These are phyloP conservation scores for Camponotus floridanus DNA, from an alignment of 1,140 invertebrate species.

Conservation along the genomic window DNA sequence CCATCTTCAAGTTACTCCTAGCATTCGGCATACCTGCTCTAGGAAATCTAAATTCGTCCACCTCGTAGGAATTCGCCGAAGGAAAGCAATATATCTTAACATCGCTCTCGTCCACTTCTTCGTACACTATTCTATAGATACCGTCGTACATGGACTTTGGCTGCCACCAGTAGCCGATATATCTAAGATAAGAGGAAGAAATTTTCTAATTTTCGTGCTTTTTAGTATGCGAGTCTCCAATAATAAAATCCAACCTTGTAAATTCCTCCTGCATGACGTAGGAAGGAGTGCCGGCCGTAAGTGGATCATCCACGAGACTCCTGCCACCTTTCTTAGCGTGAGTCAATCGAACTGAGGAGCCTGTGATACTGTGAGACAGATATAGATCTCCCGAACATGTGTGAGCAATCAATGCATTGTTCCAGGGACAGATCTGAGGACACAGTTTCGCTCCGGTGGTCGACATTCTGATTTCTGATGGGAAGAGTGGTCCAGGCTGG, in stretches of 20 bases:
- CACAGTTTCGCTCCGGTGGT: conserved; percentile 92
- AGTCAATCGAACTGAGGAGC: conserved; percentile 91
- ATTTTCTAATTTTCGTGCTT: conserved; percentile 1
- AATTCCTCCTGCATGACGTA: conserved; percentile 99
- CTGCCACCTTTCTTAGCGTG: conserved; percentile 92
- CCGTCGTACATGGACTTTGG: conserved; percentile 90
- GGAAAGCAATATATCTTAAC: conserved; percentile 97
- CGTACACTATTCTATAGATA: conserved; percentile 96
- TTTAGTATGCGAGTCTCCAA: not conserved
- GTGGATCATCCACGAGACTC: conserved; percentile 92
- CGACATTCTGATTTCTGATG: conserved; percentile 90
- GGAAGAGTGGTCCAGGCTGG: conserved; percentile 90
- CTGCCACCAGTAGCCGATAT: conserved; percentile 99
- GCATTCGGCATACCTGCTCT: conserved; percentile 96
- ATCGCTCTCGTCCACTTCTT: conserved; percentile 98
- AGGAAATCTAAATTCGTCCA: conserved; percentile 97
- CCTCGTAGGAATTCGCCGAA: conserved; percentile 91
- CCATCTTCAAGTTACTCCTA: conserved; percentile 94
- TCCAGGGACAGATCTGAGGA: conserved; percentile 96
- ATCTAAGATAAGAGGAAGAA: conserved; percentile 86
- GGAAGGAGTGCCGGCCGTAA: conserved; percentile 96
- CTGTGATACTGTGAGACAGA: conserved; percentile 92
- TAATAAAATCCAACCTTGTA: conserved; percentile 85
- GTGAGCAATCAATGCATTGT: conserved; percentile 95
- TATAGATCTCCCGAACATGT: conserved; percentile 97